Percentiles rank a stretch among this genome's conserved stretches.
phyloP scores from a whole-genome alignment of 2,888 invertebrate genomes.

The Agrotis exclamationis region DNA sequence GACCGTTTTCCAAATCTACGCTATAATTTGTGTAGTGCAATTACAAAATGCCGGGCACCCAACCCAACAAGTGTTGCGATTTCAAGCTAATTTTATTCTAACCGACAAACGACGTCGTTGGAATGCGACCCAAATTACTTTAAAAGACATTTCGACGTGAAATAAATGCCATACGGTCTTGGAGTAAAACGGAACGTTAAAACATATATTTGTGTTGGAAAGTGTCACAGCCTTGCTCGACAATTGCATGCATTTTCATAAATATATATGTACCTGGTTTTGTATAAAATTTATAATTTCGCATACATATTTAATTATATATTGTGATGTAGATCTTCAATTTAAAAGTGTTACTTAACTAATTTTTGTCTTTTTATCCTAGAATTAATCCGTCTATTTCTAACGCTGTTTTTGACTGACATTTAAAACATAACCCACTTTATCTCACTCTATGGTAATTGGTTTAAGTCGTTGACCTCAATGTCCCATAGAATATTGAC shows the following conservation, averaged over 20 bases:
- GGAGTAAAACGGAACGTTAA: conserved; percentile 24
- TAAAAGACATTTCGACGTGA: conserved; percentile 42
- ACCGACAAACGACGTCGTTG: conserved; percentile 30
- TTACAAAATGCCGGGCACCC: conserved; percentile 48
- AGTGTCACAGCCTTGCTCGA: conserved; percentile 24
- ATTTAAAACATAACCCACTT: conserved; percentile 4
- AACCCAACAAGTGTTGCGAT: conserved; percentile 44
- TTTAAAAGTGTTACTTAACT: not conserved
- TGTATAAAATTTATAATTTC: no score
- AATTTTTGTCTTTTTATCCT: not conserved
- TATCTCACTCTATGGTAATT: conserved; percentile 20
- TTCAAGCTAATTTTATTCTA: conserved; percentile 52
- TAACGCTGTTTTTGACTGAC: no score
- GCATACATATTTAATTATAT: no score
- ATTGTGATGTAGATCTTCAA: not conserved
- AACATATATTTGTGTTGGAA: conserved; percentile 23
- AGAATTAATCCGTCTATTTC: conserved; percentile 6
- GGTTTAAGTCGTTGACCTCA: conserved; percentile 28
- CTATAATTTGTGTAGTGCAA: conserved; percentile 51
- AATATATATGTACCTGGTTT: not conserved
- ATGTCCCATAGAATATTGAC: conserved; percentile 9
- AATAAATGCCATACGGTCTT: conserved; percentile 22
- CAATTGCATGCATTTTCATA: conserved; percentile 25
- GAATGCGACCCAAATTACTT: conserved; percentile 54
- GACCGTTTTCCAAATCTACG: conserved; percentile 15